Evolutionary conservation across 2,888 invertebrate species (phyloP).

Genomic region (Laspeyria flexula): DNA sequence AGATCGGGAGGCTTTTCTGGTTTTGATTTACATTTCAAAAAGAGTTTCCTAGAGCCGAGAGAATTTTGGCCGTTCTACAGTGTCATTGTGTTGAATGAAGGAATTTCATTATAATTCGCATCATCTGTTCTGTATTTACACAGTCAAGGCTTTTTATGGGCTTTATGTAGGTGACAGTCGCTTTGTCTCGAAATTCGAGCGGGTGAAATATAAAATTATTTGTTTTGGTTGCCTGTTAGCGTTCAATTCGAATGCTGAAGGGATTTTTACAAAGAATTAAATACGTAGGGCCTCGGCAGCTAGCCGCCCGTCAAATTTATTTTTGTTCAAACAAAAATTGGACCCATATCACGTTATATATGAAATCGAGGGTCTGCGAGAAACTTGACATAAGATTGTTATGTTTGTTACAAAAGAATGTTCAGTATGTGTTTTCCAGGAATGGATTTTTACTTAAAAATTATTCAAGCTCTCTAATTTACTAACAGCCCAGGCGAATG

Average conservation of each 20-base stretch:
- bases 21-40: conserved; percentile 82
- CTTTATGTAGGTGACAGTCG: neutral
- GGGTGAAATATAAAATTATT: neutral
- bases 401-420: too few relatives aligned
- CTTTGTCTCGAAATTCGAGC: neutral
- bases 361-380: too few relatives aligned
- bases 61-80: neutral
- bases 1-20: conserved; percentile 68
- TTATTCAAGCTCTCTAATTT: too few relatives aligned
- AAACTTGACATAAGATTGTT: too few relatives aligned
- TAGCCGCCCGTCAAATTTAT: too few relatives aligned
- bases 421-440: too few relatives aligned
- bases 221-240: neutral
- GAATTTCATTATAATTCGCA: conserved; percentile 1
- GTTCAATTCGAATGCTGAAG: too few relatives aligned
- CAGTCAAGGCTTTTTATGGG: neutral
- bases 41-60: conserved; percentile 39
- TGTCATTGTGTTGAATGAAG: neutral
- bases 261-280: too few relatives aligned
- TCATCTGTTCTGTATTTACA: conserved; percentile 4
- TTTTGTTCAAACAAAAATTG: too few relatives aligned
- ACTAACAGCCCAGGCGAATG: neutral
- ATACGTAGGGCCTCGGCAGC: too few relatives aligned
- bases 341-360: too few relatives aligned
- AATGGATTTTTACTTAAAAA: too few relatives aligned